phyloP scores from a whole-genome alignment of 2,888 invertebrate genomes.

The Epicampocera succincta region DNA sequence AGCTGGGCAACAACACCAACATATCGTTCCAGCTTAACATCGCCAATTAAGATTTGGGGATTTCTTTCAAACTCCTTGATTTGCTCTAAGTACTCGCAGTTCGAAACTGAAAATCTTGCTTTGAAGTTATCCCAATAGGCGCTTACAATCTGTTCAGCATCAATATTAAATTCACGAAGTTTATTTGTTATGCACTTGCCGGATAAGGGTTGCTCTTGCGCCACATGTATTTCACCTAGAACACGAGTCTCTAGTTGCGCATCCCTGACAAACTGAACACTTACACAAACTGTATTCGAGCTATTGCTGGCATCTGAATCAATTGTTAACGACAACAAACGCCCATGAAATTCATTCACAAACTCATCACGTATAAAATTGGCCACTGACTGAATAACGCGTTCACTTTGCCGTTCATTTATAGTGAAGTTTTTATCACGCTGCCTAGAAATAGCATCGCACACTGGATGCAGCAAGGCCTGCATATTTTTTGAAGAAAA shows the following conservation, averaged over 20 bases:
- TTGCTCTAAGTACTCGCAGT: constrained; percentile 40
- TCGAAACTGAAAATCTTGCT: constrained; percentile 2
- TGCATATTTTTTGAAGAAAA: constrained; percentile 54
- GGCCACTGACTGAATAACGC: constrained; percentile 13
- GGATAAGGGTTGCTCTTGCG: not conserved
- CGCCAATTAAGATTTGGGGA: constrained; percentile 6
- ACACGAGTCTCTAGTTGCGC: constrained; percentile 18
- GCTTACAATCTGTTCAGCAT: constrained; percentile 43
- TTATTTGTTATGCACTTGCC: constrained; percentile 29
- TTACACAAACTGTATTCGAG: constrained; percentile 21
- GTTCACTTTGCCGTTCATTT: constrained; percentile 12
- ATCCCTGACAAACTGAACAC: constrained; percentile 33
- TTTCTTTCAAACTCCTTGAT: constrained; percentile 25
- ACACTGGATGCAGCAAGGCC: constrained; percentile 32
- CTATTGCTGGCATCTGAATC: constrained; percentile 31
- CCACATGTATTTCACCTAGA: constrained; percentile 44
- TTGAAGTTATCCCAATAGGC: constrained; percentile 51
- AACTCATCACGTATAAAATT: constrained; percentile 21
- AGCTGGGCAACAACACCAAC: constrained; percentile 39
- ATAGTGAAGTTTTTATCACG: constrained; percentile 15
- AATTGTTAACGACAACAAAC: constrained; percentile 53
- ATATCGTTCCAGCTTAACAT: constrained; percentile 45
- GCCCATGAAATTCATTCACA: constrained; percentile 40
- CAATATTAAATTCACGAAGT: constrained; percentile 53
- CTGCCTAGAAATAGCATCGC: constrained; percentile 27